Evolutionary conservation across 2,888 invertebrate genomes (phyloP).

Genomic region (Chesias legatella): DNA sequence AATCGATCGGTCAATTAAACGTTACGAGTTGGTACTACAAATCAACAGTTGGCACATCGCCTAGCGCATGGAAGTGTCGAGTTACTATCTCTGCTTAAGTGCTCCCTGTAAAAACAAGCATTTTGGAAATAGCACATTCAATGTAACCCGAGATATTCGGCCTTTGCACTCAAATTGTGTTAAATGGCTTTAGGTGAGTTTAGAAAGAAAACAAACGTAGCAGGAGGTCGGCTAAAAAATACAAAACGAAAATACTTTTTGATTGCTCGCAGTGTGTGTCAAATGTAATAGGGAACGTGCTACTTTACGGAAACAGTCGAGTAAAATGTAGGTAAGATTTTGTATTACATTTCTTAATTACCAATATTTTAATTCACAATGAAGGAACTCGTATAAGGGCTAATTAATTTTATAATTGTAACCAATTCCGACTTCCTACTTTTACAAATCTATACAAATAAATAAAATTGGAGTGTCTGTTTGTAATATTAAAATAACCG

Average conservation of each 20-base stretch:
- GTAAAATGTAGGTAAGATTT: too few relatives aligned
- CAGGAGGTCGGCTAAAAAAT: conserved; percentile 24
- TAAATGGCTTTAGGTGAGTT: conserved; percentile 74
- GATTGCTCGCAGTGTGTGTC: conserved; percentile 9
- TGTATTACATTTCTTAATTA: too few relatives aligned
- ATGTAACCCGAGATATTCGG: conserved; percentile 56
- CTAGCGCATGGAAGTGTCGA: conserved; percentile 53
- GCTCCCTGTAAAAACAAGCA: conserved; percentile 74
- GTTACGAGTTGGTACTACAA: conserved; percentile 18
- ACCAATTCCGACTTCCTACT: too few relatives aligned
- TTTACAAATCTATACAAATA: too few relatives aligned
- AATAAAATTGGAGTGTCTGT: too few relatives aligned
- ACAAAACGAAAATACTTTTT: conserved; percentile 1
- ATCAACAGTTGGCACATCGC: conserved; percentile 61
- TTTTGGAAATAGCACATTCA: conserved; percentile 73
- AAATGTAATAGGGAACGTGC: too few relatives aligned
- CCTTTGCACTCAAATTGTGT: conserved; percentile 71
- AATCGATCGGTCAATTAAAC: conserved; percentile 3
- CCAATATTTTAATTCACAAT: too few relatives aligned
- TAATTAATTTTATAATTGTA: too few relatives aligned
- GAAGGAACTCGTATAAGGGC: too few relatives aligned
- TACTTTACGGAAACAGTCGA: too few relatives aligned
- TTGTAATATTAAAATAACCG: too few relatives aligned
- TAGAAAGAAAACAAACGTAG: conserved; percentile 61
- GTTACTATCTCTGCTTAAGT: conserved; percentile 72